Conservation (phyloP, 2,797 vertebrate genomes). For the Epinephelus malabaricus region DNA sequence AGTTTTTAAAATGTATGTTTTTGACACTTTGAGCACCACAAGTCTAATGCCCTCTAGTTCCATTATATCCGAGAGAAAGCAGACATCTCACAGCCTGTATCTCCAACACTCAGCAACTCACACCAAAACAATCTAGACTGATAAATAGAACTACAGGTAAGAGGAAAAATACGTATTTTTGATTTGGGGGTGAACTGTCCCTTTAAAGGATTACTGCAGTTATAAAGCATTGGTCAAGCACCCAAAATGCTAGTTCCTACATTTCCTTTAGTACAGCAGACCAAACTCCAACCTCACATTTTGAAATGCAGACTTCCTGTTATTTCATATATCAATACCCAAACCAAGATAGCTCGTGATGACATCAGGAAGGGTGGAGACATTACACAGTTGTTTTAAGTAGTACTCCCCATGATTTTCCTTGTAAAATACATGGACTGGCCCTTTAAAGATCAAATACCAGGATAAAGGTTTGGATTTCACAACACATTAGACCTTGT, state of each 20-base stretch:
- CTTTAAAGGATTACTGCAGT: not conserved
- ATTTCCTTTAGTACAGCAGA: too few species aligned
- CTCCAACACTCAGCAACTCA: too few species aligned
- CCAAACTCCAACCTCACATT: too few species aligned
- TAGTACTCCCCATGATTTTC: not conserved
- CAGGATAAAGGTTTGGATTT: constrained; percentile 36
- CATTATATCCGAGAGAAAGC: too few species aligned
- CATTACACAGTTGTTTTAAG: not conserved
- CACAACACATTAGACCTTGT: constrained; percentile 22
- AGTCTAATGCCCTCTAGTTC: too few species aligned
- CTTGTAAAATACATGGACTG: constrained; percentile 7
- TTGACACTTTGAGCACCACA: too few species aligned
- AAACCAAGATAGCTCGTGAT: not conserved
- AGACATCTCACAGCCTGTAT: too few species aligned
- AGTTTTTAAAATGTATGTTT: too few species aligned
- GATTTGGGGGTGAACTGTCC: too few species aligned
- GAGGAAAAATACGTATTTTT: too few species aligned
- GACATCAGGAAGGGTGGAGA: not conserved
- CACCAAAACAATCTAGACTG: too few species aligned
- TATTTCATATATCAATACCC: not conserved
- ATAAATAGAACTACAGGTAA: too few species aligned
- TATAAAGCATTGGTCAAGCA: not conserved
- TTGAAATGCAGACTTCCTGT: not conserved
- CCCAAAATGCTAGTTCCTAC: not conserved
- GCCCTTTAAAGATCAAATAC: constrained; percentile 46